Base-by-base conservation (phyloP, 2,888 invertebrate species). In the Isotomurus palustris region DNA sequence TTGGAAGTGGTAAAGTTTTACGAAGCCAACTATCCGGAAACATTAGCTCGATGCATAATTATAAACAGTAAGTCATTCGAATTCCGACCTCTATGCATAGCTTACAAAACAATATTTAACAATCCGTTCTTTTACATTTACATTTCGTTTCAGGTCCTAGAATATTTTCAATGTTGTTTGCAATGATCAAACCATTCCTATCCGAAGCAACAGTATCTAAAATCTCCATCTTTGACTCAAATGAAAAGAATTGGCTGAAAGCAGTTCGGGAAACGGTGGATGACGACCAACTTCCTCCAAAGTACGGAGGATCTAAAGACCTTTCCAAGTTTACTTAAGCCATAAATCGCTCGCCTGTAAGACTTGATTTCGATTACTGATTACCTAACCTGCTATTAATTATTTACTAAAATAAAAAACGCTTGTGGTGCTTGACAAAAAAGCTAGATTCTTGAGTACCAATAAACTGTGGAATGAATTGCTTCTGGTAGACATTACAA, bases 11-110 rank as follows among this genome's bases (percentile, higher is more conserved):
- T 60, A 5, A 60, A 50, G 19, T n/a, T 60, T n/a, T 60, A 60
- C 25, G 60, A 60, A 41, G 60, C 60, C 10, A 60, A 60, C 19
- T 60, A 60, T 32, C 60, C 60, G 2, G 60, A 60, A 25, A 60
- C 56, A 19, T 28, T 60, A 5, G 60, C 51, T 3, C 24, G 44
- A 12, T 53, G 53, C 3, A 25, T 60, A 1, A 51, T 60, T 14
- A 57, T 60, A 22, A 60, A 60, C 29, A 56, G 60, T 59, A 52
- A 5, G 10, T 19, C 12, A 19, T 38, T 53, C 2, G 24, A n/a
- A 8, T 8, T 14, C 3, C 10, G 3, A 22, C 14, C 22, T 12
- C 17, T 40, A 6, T 40, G 19, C 32, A 14, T 32, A 10, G 8
- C 8, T 14, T 10, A 32, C 8, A 14, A 32, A 12, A 41, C 24